phyloP scores from a whole-genome alignment of 1,140 invertebrate genomes.

The Trichonephila clavata region DNA sequence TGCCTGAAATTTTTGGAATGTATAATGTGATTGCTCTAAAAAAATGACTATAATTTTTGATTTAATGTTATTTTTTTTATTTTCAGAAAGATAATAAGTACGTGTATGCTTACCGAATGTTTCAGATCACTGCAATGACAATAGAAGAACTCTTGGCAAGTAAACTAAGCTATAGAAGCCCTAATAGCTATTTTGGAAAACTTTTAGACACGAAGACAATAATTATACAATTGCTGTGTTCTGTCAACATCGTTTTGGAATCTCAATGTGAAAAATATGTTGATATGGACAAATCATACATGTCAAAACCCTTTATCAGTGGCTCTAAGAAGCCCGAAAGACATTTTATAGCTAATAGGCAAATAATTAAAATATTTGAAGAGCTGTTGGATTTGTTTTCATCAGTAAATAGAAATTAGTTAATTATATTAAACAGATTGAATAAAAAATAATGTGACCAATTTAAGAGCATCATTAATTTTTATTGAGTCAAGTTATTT shows the following conservation, averaged over 20 bases:
- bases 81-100: not conserved
- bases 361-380: not conserved
- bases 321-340: not conserved
- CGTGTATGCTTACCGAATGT: not conserved
- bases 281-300: not conserved
- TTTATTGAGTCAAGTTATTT: too few relatives aligned
- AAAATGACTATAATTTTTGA: too few relatives aligned
- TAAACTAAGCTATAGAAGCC: not conserved
- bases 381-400: too few relatives aligned
- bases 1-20: too few relatives aligned
- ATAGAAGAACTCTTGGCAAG: not conserved
- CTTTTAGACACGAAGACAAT: not conserved
- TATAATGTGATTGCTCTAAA: too few relatives aligned
- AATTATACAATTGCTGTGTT: not conserved
- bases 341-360: not conserved
- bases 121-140: not conserved
- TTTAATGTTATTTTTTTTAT: not conserved
- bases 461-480: too few relatives aligned
- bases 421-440: too few relatives aligned
- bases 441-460: too few relatives aligned
- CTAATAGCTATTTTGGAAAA: not conserved
- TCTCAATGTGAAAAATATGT: not conserved
- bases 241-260: not conserved
- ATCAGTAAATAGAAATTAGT: too few relatives aligned
- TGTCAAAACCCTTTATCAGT: not conserved